Evolutionary conservation across 2,797 vertebrate genomes (phyloP).

Genomic region (Selene dorsalis): DNA sequence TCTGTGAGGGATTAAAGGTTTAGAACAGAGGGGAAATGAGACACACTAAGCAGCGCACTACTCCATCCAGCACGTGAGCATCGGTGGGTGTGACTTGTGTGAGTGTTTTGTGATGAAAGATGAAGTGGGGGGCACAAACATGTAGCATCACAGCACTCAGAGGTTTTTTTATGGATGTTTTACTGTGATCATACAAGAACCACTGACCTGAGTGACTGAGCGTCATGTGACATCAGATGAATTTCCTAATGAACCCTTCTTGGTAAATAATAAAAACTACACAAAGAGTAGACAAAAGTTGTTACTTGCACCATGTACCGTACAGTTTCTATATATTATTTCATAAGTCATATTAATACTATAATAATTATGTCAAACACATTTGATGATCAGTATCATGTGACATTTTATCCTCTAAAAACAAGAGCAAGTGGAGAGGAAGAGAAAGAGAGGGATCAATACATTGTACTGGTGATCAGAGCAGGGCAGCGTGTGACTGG

Average conservation of each 20-base stretch:
- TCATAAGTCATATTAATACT: background rate
- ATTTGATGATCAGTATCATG: background rate
- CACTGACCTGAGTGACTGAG: background rate
- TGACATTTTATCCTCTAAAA: conserved; percentile 13
- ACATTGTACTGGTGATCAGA: conserved; percentile 43
- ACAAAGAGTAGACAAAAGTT: too few relatives aligned
- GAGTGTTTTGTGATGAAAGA: conserved; percentile 23
- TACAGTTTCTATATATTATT: background rate
- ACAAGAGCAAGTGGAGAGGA: background rate
- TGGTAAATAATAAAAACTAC: too few relatives aligned
- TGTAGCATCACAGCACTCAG: background rate
- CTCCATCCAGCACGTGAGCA: conserved; percentile 32
- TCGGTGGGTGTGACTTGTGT: conserved; percentile 13
- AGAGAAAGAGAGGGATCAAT: conserved; percentile 19
- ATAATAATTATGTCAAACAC: background rate
- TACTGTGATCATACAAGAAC: background rate
- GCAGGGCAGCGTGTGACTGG: conserved; percentile 17
- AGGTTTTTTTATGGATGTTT: conserved; percentile 2
- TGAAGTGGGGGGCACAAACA: background rate
- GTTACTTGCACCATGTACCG: too few relatives aligned
- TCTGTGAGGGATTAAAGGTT: conserved; percentile 78
- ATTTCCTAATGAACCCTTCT: too few relatives aligned
- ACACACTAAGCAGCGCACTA: conserved; percentile 62
- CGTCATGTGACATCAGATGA: background rate
- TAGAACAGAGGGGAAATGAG: conserved; percentile 73